A percentile compares a stretch with the other conserved stretches of the same genome.
These are phyloP conservation scores for Paradoxurus hermaphroditus DNA, from an alignment of 2,113 vertebrate genomes.

Conservation along the genomic window DNA sequence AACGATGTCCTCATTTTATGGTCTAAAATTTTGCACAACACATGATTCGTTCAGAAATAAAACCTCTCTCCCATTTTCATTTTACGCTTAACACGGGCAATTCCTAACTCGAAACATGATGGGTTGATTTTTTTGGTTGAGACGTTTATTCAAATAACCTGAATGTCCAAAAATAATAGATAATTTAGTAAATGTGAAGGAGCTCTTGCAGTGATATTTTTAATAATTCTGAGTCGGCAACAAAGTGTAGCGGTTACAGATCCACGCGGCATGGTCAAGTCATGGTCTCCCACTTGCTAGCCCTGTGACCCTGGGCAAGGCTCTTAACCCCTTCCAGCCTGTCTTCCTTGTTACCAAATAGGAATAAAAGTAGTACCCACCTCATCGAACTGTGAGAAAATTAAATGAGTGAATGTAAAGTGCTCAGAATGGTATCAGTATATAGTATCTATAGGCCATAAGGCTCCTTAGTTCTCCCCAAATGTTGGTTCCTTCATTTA, in stretches of 20 bases:
- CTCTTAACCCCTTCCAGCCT: neutral
- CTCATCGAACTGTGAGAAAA: neutral
- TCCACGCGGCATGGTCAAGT: neutral
- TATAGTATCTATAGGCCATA: neutral
- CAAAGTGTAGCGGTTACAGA: neutral
- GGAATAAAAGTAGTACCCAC: neutral
- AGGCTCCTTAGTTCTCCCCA: neutral
- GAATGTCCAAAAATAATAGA: neutral
- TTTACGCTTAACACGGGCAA: neutral
- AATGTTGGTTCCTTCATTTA: neutral
- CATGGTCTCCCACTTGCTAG: neutral
- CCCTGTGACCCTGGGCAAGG: neutral
- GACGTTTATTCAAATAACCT: neutral
- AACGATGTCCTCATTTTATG: neutral
- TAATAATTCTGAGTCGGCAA: neutral
- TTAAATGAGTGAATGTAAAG: neutral
- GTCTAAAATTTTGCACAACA: neutral
- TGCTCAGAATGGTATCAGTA: neutral
- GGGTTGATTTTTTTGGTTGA: neutral
- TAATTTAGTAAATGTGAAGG: neutral
- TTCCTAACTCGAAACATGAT: constrained; percentile 1
- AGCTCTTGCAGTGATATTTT: neutral
- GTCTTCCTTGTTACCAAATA: neutral
- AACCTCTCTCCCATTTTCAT: neutral
- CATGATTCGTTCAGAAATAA: constrained; percentile 12